Evolutionary conservation across 2,113 vertebrate genomes (phyloP).

Genomic region (Phocoena phocoena): DNA sequence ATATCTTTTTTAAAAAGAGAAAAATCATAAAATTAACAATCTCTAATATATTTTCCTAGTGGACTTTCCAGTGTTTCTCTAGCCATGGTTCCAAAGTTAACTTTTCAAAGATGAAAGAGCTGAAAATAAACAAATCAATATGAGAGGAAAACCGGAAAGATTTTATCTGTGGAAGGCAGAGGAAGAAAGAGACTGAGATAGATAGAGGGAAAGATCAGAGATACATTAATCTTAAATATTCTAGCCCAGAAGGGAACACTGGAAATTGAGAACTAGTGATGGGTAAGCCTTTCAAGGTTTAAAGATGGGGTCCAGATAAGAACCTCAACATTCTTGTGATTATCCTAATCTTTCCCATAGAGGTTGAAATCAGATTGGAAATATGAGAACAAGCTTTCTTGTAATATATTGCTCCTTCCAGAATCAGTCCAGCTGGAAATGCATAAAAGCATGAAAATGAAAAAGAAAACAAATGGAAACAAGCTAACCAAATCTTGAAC

Average conservation of each 20-base stretch:
- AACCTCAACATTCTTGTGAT: constrained; percentile 14
- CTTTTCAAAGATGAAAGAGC: constrained; percentile 62
- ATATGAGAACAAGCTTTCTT: constrained; percentile 56
- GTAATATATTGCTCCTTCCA: constrained; percentile 53
- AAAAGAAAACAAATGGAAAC: constrained; percentile 65
- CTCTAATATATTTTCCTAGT: constrained; percentile 45
- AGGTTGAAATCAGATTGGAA: constrained; percentile 61
- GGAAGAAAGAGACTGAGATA: constrained; percentile 36
- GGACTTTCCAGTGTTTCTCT: constrained; percentile 37
- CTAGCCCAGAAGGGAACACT: constrained; percentile 31
- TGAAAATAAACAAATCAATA: constrained; percentile 60
- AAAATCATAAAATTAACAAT: constrained; percentile 6
- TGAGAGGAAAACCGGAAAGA: constrained; percentile 66
- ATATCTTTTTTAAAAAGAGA: neutral
- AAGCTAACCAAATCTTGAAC: constrained; percentile 62
- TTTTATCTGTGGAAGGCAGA: constrained; percentile 60
- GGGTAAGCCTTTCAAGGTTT: constrained; percentile 35
- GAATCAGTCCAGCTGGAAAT: constrained; percentile 72
- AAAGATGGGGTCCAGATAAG: constrained; percentile 60
- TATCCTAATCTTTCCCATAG: constrained; percentile 55
- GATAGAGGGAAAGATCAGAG: constrained; percentile 53
- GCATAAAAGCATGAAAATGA: constrained; percentile 73
- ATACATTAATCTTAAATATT: constrained; percentile 62
- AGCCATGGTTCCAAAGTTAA: constrained; percentile 59
- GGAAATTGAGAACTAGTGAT: constrained; percentile 52